phyloP scores from a whole-genome alignment of 2,797 vertebrate genomes.

The Ispidina lecontei region DNA sequence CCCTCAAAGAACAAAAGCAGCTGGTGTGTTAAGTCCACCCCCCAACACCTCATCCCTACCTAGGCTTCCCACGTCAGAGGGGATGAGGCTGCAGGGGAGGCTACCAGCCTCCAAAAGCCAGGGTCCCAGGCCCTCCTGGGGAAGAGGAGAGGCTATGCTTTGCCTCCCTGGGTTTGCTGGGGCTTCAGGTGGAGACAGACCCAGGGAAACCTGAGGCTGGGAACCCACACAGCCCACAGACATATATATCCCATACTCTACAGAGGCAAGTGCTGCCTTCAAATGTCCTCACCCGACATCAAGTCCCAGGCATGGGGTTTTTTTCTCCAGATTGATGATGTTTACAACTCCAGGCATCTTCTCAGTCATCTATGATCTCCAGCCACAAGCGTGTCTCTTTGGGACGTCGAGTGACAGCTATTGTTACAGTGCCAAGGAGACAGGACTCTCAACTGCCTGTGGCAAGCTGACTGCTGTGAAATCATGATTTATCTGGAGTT shows the following conservation, averaged over 20 bases:
- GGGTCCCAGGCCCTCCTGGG: fast-evolving
- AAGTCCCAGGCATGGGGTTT: fast-evolving
- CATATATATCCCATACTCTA: background rate
- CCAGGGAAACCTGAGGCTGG: fast-evolving
- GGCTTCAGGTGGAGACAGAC: background rate
- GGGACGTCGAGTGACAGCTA: constrained; percentile 22
- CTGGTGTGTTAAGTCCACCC: fast-evolving
- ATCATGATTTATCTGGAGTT: constrained; percentile 23
- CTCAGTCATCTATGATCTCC: constrained; percentile 18
- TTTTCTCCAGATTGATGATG: constrained; percentile 27
- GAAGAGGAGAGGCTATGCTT: background rate
- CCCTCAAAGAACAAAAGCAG: background rate
- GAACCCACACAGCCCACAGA: fast-evolving
- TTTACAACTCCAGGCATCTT: constrained; percentile 9
- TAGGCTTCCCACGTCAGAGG: no score
- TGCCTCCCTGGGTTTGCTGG: background rate
- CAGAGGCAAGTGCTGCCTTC: background rate
- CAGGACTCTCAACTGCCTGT: background rate
- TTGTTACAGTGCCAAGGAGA: constrained; percentile 47
- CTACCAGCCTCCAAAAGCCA: background rate
- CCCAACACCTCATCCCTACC: fast-evolving
- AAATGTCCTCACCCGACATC: background rate
- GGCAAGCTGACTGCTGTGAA: background rate
- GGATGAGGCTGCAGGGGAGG: fast-evolving
- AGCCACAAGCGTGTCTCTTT: background rate